Evolutionary conservation across 2,113 vertebrate species (phyloP), one percentile per base, ranked within the genome.

Genomic region (Tragelaphus buxtoni): DNA sequence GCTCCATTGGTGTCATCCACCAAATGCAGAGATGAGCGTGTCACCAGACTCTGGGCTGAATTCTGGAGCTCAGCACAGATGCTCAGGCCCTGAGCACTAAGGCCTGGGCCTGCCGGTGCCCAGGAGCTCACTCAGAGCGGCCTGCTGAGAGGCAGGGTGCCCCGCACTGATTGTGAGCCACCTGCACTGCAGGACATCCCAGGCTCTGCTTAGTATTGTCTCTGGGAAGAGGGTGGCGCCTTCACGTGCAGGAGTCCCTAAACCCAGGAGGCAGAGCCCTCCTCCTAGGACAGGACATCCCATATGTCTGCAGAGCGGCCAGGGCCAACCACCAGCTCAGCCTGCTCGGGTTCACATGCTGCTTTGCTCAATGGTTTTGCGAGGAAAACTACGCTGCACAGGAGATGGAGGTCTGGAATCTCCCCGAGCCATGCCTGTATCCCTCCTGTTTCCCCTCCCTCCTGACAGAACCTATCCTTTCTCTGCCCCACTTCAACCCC

Each of bases 391-490:
- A 16, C 4, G 61, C 61, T n/a, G 8, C 61, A 17, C 61, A n/a
- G 39, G 24, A n/a, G 5, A 17, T 17, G 39, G 5, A 12, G n/a
- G 17, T 5, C 53, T 8, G 17, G 28, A 51, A 45, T 7, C 24
- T 58, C 63, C 22, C 39, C 1, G 5, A 28, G 28, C 61, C 20
- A 7, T 7, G 10, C 1, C 76, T 5, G 1, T 14, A 24, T 12
- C 4, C 42, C 18, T n/a, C 77, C n/a, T 3, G 53, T 14, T 7
- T 16, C 12, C 30, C 32, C 5, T 30, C 5, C 18, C 22, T 17
- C 60, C 45, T 13, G 4, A 30, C 0, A 3, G 49, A 24, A 56
- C 4, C 1, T 4, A 8, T n/a, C 4, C 1, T 6, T 32, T 18
- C 45, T 35, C n/a, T 9, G 16, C 6, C 7, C 2, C 1, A 13